Evolutionary conservation across 2,113 vertebrate genomes (phyloP), one percentile per base, ranked within the genome.

Genomic region (Choloepus hoffmanni): DNA sequence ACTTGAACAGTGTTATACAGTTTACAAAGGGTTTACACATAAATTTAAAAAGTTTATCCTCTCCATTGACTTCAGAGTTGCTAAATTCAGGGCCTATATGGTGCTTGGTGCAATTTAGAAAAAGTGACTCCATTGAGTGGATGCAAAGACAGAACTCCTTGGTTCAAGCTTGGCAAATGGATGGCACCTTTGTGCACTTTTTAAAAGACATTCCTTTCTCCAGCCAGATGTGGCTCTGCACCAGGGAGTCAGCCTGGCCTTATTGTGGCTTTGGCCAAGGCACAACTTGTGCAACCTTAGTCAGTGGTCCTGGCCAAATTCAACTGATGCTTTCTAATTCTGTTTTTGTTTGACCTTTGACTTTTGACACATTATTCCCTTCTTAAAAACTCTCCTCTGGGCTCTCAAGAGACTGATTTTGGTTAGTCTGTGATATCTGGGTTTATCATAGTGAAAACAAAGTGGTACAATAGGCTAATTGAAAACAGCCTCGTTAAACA

Each of bases 21-120:
- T 95, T 74, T 45, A 21, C 48, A 96, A 88, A 95, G 53, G 65
- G 55, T 73, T 95, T 93, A 90, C 82, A 53, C 48, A 68, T 88
- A 89, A 82, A 90, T 92, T 73, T 33, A 82, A 58, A 96, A 85
- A 50, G 82, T 40, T 82, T 48, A 53, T 90, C 24, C 19, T 90
- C 24, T 73, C 50, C 36, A 23, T 11, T 82, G 91, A 79, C 24
- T 50, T 48, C 7, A 26, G 15, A 36, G 55, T 62, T 78, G 73
- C 50, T 96, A 78, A 90, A 79, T 92, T 68, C 83, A 93, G 48
- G 73, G 67, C 19, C 62, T 89, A 83, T 58, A 70, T 83, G 77
- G 82, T 92, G 18, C 28, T 97, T 87, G 93, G 76, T 92, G 77
- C 0, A 2, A 68, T 76, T 50, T 73, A 40, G 72, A 72, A 95